Base-by-base conservation (phyloP, 2,113 vertebrate genomes). In the Nymphicus hollandicus region DNA sequence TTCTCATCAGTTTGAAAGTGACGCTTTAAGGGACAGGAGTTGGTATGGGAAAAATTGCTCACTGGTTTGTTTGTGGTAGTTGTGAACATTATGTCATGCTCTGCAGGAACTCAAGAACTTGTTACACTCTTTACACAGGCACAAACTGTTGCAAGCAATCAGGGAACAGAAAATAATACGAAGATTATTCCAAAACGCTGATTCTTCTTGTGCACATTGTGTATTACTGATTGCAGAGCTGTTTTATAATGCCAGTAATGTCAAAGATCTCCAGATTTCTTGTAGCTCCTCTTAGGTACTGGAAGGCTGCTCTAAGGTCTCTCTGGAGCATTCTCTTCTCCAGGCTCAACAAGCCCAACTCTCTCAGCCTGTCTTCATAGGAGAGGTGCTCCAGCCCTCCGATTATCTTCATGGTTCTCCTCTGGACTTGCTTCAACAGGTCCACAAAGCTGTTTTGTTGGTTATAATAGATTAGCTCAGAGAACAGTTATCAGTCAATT, bases 401-500 rank as follows among this genome's bases (percentile, higher is more conserved):
- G 12, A 10, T 23, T 22, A 23, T n/a, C 20, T 15, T 24, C 6
- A 35, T 58, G 33, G 33, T 22, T 23, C 56, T 24, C 56, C 33
- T 58, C 56, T 58, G 56, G 56, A 24, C 33, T n/a, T 13, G 10
- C 13, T 58, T 33, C 56, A 58, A 35, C 20, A 58, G 33, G 33
- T 35, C 56, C 56, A 58, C 56, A 49, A 68, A 88, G 9, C 27
- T 27, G 2, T 70, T 91, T 64, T 68, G 9, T 50, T 81, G 17
- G 25, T 88, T 83, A 66, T 13, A 50, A 22, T 6, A 81, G 41
- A 31, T 80, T 41, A 70, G 8, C 46, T 73, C 58, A 78, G 49
- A 80, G 37, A 73, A 46, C 15, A 63, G 7, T 3, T 83, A 53
- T 39, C 31, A 46, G 28, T 25, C 0, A 0, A 18, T 72, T 79